These are phyloP conservation scores for Oryzias sinensis DNA, from an alignment of 2,797 vertebrate genomes.

Conservation along the genomic window DNA sequence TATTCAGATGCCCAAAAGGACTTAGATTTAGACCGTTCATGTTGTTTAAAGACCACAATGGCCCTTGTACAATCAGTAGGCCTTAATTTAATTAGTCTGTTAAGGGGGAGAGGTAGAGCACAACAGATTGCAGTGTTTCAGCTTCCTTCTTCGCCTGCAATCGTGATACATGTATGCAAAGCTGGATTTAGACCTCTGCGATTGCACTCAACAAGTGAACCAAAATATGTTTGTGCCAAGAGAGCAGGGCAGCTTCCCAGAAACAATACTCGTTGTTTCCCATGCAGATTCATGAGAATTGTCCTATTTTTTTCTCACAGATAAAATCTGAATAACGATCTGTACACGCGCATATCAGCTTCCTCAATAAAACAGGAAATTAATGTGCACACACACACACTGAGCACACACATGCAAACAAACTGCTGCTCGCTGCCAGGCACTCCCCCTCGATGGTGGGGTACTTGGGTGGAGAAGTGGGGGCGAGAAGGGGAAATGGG, in stretches of 20 bases:
- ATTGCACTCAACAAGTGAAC: conserved; percentile 24
- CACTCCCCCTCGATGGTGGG: conserved; percentile 54
- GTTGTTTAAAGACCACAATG: conserved; percentile 46
- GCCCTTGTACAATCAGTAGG: conserved; percentile 41
- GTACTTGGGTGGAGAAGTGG: conserved; percentile 39
- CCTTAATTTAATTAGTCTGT: conserved; percentile 48
- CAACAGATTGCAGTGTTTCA: conserved; percentile 19
- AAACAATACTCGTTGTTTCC: conserved; percentile 68
- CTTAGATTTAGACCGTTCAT: conserved; percentile 29
- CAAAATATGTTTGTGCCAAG: conserved; percentile 43
- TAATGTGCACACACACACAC: conserved; percentile 46
- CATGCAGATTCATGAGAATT: conserved; percentile 80
- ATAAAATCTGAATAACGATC: conserved; percentile 60
- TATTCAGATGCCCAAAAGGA: conserved; percentile 34
- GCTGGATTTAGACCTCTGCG: conserved; percentile 16
- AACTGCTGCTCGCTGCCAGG: conserved; percentile 50
- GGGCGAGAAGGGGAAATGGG: conserved; percentile 37
- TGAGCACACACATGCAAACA: conserved; percentile 31
- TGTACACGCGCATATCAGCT: conserved; percentile 68
- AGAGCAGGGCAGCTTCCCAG: conserved; percentile 59
- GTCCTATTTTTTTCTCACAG: conserved; percentile 71
- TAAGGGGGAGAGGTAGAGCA: conserved; percentile 11
- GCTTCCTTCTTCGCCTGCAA: conserved; percentile 13
- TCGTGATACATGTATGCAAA: conserved; percentile 32
- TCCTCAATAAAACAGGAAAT: conserved; percentile 78